Evolutionary conservation across 1,140 invertebrate genomes (phyloP).

Genomic region (Pseudomyrmex sp.): DNA sequence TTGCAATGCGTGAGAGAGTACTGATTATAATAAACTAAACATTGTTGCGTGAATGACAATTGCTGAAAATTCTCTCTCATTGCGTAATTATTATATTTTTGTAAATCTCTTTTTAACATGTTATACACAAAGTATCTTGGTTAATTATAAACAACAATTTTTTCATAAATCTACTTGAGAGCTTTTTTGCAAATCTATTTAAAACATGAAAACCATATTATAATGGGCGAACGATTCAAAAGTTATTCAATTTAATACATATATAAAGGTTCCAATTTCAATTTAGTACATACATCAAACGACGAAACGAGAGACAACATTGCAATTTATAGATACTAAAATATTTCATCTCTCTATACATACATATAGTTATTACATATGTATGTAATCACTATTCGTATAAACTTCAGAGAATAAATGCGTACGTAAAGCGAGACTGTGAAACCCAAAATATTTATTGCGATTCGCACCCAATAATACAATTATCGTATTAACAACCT

Average conservation of each 20-base stretch:
- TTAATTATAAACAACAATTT: background rate
- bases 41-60: too few species aligned
- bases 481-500: conserved; percentile 25
- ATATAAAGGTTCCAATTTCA: background rate
- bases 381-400: background rate
- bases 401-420: background rate
- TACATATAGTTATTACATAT: too few species aligned
- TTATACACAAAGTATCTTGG: too few species aligned
- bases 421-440: conserved; percentile 1
- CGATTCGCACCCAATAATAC: conserved; percentile 7
- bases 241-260: background rate
- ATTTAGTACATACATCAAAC: background rate
- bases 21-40: too few species aligned
- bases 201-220: background rate
- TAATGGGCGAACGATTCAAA: background rate
- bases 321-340: background rate
- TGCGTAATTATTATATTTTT: too few species aligned
- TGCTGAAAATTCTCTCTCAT: too few species aligned
- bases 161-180: background rate
- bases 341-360: background rate
- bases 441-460: conserved; percentile 4
- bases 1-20: too few species aligned
- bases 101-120: too few species aligned
- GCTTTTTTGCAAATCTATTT: background rate
- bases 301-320: too few species aligned